A percentile compares a stretch with the other conserved stretches of the same genome.
These are phyloP conservation scores for Piaya cayana DNA, from an alignment of 2,113 vertebrate species.

Conservation along the genomic window DNA sequence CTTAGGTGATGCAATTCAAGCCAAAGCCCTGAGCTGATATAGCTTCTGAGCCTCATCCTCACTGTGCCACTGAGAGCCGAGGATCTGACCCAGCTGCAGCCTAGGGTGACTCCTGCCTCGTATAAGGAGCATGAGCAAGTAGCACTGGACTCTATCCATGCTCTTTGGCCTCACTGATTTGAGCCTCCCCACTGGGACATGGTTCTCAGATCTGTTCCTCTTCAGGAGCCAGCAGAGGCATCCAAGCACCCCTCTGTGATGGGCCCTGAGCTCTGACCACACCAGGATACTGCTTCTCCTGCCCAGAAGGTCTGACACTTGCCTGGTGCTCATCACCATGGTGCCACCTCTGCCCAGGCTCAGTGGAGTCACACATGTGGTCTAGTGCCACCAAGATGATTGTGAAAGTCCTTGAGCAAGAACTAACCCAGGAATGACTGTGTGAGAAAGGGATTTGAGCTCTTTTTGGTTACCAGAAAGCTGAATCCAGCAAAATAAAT, in stretches of 20 bases:
- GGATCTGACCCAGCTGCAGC: background rate
- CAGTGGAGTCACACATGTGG: background rate
- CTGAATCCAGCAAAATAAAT: background rate
- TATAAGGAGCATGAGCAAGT: background rate
- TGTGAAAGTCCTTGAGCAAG: background rate
- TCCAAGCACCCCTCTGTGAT: background rate
- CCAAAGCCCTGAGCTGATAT: background rate
- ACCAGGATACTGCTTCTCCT: background rate
- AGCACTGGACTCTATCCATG: background rate
- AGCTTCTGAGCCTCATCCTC: background rate
- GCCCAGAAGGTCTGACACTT: background rate
- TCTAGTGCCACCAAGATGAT: background rate
- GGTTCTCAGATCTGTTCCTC: background rate
- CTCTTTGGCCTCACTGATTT: background rate
- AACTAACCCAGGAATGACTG: background rate
- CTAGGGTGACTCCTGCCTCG: background rate
- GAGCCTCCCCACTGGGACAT: background rate
- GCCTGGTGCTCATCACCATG: background rate
- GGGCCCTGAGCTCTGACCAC: background rate
- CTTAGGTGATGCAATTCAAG: background rate
- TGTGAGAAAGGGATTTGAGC: background rate
- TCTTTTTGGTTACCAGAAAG: background rate
- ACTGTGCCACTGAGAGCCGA: background rate
- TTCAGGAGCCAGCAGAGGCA: background rate
- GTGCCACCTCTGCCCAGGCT: background rate